phyloP scores from a whole-genome alignment of 2,888 invertebrate species.

The Cephus spinipes region DNA sequence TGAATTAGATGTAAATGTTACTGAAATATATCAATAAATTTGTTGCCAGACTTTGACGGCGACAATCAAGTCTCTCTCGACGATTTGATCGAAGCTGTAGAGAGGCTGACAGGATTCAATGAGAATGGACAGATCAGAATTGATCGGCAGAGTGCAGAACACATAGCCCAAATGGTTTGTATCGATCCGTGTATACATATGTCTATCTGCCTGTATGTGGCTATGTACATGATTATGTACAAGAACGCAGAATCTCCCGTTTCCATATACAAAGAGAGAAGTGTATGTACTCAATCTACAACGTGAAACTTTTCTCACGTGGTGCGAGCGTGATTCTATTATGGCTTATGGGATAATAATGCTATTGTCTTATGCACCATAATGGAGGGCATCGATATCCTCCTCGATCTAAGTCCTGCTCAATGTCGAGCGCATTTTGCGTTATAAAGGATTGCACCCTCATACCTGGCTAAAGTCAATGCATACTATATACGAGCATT shows the following conservation, averaged over 20 bases:
- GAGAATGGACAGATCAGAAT: constrained; percentile 60
- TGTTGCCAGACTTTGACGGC: constrained; percentile 72
- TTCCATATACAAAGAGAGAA: constrained; percentile 6
- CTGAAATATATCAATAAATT: constrained; percentile 18
- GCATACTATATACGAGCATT: too few species aligned
- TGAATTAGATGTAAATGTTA: too few species aligned
- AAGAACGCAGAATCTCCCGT: constrained; percentile 1
- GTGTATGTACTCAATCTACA: constrained; percentile 10
- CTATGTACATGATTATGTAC: not conserved
- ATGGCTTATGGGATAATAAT: constrained; percentile 36
- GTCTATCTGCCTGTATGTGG: too few species aligned
- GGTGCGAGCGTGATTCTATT: constrained; percentile 25
- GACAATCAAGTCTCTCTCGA: constrained; percentile 72
- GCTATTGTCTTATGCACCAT: constrained; percentile 32
- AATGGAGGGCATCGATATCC: constrained; percentile 8
- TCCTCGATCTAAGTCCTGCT: too few species aligned
- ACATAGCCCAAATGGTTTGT: constrained; percentile 72
- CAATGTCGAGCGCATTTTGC: not conserved
- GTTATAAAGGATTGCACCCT: not conserved
- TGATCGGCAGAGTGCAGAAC: constrained; percentile 66
- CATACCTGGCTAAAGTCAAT: too few species aligned
- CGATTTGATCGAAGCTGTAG: constrained; percentile 71
- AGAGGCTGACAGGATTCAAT: constrained; percentile 67
- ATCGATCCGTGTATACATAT: constrained; percentile 1
- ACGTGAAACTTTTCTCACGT: constrained; percentile 8